Base-by-base conservation (phyloP, 2,113 vertebrate species). In the Gnathonemus longibarbis region DNA sequence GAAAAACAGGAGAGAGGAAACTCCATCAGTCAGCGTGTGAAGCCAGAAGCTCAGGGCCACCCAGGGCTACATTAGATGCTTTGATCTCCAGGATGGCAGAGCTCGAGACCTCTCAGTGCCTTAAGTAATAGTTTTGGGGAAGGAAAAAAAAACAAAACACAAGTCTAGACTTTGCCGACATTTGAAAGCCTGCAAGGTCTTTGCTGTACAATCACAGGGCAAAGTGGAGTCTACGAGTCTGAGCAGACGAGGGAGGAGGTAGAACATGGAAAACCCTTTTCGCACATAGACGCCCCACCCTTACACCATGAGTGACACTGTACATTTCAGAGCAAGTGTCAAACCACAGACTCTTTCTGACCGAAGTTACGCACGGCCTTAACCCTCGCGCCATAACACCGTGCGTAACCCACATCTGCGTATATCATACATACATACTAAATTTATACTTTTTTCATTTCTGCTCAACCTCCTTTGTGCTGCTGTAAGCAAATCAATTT, bases 221-320 rank as follows among this genome's bases (percentile, higher is more conserved):
- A 77, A 19, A 77, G 35, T 4, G 1, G n/a, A 39, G 35, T 77
- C 74, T 0, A 19, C 15, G 13, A 70, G 62, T 70, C 62, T 13
- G 62, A 27, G 58, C n/a, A 11, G 11, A 39, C 31, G 5, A 42
- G 62, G 13, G 56, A 89, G 86, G 89, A n/a, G 42, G 19, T 1
- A 27, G 21, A 49, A 91, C 46, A 91, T 94, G 92, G 92, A 92
- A 94, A 74, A 86, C 31, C 88, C 92, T 5, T 92, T 27, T 89
- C 50, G 80, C 91, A 93, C 90, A 5, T 70, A 42, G 15, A 91
- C 91, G 89, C 93, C 91, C 90, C 94, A 93, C 94, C 94, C 93
- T 90, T 24, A 42, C 45, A 70, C 31, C 88, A 70, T 15, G 35
- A 39, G 70, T 39, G 35, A 77, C 70, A 42, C 70, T 77, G 70